phyloP scores from a whole-genome alignment of 92 coral and sea anemone species.

The Bergia sp. region DNA sequence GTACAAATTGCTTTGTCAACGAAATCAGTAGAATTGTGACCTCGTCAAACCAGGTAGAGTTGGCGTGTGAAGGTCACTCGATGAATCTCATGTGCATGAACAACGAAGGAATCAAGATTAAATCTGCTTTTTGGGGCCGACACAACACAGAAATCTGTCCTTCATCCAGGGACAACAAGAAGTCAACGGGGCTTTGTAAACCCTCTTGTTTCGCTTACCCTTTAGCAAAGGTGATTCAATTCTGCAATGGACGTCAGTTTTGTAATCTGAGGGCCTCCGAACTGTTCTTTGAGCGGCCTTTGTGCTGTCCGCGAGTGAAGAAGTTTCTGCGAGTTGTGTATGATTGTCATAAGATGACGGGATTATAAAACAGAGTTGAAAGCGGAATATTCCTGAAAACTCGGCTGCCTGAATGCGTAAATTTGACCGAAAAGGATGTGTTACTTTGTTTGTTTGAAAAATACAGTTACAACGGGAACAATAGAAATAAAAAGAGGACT shows the following conservation, averaged over 20 bases:
- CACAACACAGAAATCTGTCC: conserved; percentile 45
- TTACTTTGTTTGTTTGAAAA: not conserved
- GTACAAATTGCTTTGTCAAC: conserved; percentile 11
- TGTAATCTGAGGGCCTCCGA: conserved; percentile 43
- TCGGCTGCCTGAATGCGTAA: not conserved
- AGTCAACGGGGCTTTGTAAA: conserved; percentile 44
- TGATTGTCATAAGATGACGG: conserved; percentile 54
- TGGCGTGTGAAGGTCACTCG: conserved; percentile 51
- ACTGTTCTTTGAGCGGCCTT: conserved; percentile 43
- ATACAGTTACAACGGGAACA: not conserved
- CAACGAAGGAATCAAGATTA: conserved; percentile 43
- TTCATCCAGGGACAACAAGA: not conserved
- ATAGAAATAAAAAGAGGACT: not conserved
- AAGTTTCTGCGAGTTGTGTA: conserved; percentile 47
- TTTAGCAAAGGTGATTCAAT: conserved; percentile 25
- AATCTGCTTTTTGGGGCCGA: conserved; percentile 60
- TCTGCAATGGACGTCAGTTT: conserved; percentile 52
- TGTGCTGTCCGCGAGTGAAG: conserved; percentile 50
- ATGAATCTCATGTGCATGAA: conserved; percentile 53
- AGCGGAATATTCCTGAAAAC: not conserved
- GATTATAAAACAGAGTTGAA: not conserved
- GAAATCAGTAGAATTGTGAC: conserved; percentile 39
- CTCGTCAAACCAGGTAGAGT: conserved; percentile 30
- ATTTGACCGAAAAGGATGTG: not conserved
- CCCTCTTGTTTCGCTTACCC: conserved; percentile 47